Conservation (phyloP, 1,140 invertebrate genomes). For the Acyrthosiphon pisum region DNA sequence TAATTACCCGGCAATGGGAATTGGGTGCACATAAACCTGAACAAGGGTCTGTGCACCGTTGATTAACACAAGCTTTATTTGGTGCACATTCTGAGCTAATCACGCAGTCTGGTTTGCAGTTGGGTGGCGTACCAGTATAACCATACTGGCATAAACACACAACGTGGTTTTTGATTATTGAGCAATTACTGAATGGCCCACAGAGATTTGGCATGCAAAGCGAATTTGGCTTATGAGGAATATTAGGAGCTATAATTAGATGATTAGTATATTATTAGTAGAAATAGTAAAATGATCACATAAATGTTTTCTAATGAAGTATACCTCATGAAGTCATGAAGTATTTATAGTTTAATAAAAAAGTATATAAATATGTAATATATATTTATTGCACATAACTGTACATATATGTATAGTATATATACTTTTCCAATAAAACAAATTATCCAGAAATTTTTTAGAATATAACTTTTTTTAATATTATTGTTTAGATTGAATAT, state of each 20-base stretch:
- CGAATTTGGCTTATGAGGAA: constrained; percentile 62
- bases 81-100: constrained; percentile 70
- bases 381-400: background rate
- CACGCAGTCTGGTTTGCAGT: constrained; percentile 70
- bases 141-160: constrained; percentile 72
- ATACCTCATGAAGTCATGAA: background rate
- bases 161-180: constrained; percentile 66
- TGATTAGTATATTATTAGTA: constrained; percentile 35
- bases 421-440: background rate
- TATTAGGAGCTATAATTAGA: constrained; percentile 32
- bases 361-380: background rate
- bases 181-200: constrained; percentile 73
- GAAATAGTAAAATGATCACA: background rate
- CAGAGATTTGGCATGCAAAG: constrained; percentile 72
- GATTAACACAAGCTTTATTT: constrained; percentile 70
- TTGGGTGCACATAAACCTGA: constrained; percentile 70
- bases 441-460: background rate
- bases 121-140: constrained; percentile 69
- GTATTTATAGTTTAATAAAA: background rate
- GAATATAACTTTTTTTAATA: background rate
- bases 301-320: constrained; percentile 31
- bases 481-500: background rate
- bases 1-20: constrained; percentile 70
- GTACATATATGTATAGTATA: background rate
- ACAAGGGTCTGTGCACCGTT: constrained; percentile 72